These are phyloP conservation scores for Eupsilia transversa DNA, from an alignment of 2,888 invertebrate genomes.

Conservation along the genomic window DNA sequence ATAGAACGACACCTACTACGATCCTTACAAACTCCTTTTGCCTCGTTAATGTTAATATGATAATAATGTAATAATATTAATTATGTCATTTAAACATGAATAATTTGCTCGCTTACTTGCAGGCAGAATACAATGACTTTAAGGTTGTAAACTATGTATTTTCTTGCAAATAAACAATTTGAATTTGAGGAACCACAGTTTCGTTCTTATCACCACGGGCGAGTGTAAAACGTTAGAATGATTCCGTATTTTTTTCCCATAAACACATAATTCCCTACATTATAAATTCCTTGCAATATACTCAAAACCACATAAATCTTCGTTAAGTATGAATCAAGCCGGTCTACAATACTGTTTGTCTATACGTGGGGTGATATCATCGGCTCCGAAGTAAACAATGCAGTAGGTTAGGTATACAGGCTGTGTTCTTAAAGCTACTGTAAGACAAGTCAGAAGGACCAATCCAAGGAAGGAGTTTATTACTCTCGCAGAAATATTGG, in stretches of 20 bases:
- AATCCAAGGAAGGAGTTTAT: neutral
- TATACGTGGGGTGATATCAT: slow-evolving; percentile 69
- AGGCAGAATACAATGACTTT: neutral
- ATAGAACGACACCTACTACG: too few relatives aligned
- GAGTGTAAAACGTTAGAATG: neutral
- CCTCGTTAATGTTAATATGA: too few relatives aligned
- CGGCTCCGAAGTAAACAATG: slow-evolving; percentile 66
- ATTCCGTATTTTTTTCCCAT: neutral
- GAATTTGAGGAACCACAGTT: neutral
- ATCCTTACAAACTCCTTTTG: too few relatives aligned
- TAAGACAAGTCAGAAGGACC: slow-evolving; percentile 15
- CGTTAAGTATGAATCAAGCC: slow-evolving; percentile 44
- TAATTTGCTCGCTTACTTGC: too few relatives aligned
- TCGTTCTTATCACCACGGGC: neutral
- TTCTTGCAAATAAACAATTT: too few relatives aligned
- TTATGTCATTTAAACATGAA: too few relatives aligned
- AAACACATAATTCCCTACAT: slow-evolving; percentile 5
- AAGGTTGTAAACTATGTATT: too few relatives aligned
- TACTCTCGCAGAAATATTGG: neutral
- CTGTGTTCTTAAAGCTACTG: slow-evolving; percentile 5
- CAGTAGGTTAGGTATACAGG: slow-evolving; percentile 35
- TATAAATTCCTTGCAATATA: slow-evolving; percentile 11
- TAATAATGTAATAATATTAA: too few relatives aligned
- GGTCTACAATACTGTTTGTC: slow-evolving; percentile 28
- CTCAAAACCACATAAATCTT: slow-evolving; percentile 46